These are phyloP conservation scores for Melierax canorus DNA, from an alignment of 2,113 vertebrate species.

Conservation along the genomic window DNA sequence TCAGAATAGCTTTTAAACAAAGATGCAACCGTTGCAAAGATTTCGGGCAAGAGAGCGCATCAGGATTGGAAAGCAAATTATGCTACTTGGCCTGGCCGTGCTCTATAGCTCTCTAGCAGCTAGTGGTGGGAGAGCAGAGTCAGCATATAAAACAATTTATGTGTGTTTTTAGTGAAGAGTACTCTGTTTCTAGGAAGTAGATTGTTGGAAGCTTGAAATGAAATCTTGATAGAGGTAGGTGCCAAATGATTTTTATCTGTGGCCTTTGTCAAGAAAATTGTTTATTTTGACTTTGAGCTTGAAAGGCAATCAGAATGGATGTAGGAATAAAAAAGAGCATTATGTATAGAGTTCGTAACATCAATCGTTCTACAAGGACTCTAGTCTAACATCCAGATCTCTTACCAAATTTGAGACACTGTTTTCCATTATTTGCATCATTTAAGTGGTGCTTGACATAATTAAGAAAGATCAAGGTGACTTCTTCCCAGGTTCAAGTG, in stretches of 20 bases:
- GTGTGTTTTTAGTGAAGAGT: not conserved
- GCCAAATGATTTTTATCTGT: not conserved
- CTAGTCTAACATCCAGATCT: not conserved
- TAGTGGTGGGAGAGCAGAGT: not conserved
- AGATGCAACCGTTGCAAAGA: not conserved
- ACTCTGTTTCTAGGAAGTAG: not conserved
- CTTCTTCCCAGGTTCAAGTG: not conserved
- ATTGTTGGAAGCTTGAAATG: not conserved
- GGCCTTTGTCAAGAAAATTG: not conserved
- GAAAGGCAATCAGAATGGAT: not conserved
- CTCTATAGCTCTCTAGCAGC: not conserved
- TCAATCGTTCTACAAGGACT: not conserved
- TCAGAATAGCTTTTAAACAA: not conserved
- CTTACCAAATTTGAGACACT: not conserved
- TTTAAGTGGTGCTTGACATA: not conserved
- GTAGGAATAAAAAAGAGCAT: not conserved
- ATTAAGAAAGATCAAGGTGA: not conserved
- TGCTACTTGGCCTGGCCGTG: not conserved
- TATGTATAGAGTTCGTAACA: not conserved
- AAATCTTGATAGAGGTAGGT: not conserved
- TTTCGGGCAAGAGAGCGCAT: not conserved
- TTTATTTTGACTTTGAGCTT: not conserved
- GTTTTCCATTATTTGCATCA: not conserved
- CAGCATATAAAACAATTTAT: accelerated
- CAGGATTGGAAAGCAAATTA: not conserved